Conservation (phyloP, 2,113 vertebrate genomes). For the Chelonoidis abingdonii region DNA sequence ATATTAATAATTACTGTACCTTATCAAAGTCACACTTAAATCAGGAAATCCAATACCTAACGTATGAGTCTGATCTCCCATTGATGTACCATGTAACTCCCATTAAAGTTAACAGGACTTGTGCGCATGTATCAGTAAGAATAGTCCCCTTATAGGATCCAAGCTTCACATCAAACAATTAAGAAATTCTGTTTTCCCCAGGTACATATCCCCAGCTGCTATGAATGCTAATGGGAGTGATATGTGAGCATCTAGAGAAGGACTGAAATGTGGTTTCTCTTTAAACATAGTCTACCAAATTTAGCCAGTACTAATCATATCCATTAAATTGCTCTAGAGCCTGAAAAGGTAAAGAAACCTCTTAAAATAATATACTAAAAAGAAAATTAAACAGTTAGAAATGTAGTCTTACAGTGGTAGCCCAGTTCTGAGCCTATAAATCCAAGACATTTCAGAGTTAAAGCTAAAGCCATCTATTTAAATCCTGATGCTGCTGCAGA, state of each 20-base stretch:
- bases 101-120: slow-evolving; percentile 3
- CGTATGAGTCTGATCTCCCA: not conserved
- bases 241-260: not conserved
- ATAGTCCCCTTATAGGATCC: not conserved
- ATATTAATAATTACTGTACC: slow-evolving; percentile 31
- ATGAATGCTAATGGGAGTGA: not conserved
- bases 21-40: slow-evolving; percentile 25
- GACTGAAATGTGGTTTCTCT: not conserved
- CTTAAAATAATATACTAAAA: not conserved
- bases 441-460: accelerated
- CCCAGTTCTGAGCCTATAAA: not conserved
- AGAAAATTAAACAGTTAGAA: not conserved
- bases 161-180: not conserved
- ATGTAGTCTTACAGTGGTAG: not conserved
- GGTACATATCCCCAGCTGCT: not conserved
- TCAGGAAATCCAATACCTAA: slow-evolving; percentile 35
- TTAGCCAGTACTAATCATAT: slow-evolving; percentile 35
- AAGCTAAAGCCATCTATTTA: not conserved
- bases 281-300: slow-evolving; percentile 13
- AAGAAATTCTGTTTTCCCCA: not conserved
- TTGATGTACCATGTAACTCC: not conserved
- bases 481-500: not conserved
- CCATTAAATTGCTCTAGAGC: not conserved
- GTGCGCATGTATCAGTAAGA: not conserved
- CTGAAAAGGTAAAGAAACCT: not conserved